Base-by-base conservation (phyloP, 1,140 invertebrate species). In the Phthorimaea operculella region DNA sequence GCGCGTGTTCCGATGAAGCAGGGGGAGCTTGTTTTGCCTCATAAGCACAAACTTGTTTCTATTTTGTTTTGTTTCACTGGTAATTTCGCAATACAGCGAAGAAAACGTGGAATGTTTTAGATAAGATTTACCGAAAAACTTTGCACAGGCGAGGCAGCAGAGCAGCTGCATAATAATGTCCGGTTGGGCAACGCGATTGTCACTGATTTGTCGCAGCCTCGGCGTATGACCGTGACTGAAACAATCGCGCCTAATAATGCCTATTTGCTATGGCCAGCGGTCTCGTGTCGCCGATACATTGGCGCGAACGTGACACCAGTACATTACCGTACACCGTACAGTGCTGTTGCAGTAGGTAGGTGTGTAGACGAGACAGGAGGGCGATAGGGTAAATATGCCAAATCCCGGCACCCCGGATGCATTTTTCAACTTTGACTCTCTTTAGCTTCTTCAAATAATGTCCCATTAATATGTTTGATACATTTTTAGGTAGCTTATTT, bases 151-250 rank as follows among this genome's bases (percentile, higher is more conserved):
- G 3, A 14, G 44, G 59, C 57, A 55, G 18, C 69, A 55, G 52
- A 58, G 60, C 42, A 56, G 51, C 50, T 59, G 64, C 74, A 74
- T 72, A 63, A 58, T 53, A 52, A 28, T 28, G 21, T 57, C 60
- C 57, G 11, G 56, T 59, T 42, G 51, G 48, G 56, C 36, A 48
- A 16, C 33, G 55, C 60, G 76, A 72, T 76, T 68, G 63, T 66
- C 54, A 73, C 72, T 72, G 66, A 73, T 72, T 75, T 66, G 70
- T 52, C 55, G 34, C 59, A 70, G 59, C 65, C 71, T 61, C 44
- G 57, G 42, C 54, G 61, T 68, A 70, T 66, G 58, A 59, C 60
- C 58, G 56, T 68, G 64, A 68, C 63, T 59, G 60, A 58, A 56
- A 58, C 50, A 51, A 54, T 44, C 33, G 28, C 17, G 15, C 16